A percentile compares a stretch with the other conserved stretches of the same genome.
These are phyloP conservation scores for Myzus persicae DNA, from an alignment of 1,140 invertebrate genomes.

Conservation along the genomic window DNA sequence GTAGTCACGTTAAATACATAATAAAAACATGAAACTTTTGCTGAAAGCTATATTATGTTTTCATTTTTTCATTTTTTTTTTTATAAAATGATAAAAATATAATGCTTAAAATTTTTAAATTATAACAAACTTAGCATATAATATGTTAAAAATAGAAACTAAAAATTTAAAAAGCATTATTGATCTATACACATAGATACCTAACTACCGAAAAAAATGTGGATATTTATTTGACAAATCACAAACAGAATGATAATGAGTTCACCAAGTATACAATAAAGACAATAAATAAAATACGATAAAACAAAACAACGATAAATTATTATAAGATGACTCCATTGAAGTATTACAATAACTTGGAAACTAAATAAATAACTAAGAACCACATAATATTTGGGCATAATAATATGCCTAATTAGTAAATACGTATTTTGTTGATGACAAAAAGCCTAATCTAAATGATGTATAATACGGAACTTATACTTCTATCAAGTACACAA, in stretches of 20 bases:
- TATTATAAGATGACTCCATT: neutral
- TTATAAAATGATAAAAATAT: slow-evolving; percentile 1
- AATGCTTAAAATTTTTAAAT: neutral
- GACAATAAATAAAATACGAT: neutral
- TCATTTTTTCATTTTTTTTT: neutral
- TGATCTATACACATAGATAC: neutral
- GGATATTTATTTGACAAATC: neutral
- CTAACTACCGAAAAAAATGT: neutral
- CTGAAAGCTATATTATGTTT: slow-evolving; percentile 2
- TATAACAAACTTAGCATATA: neutral
- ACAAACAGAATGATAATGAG: neutral
- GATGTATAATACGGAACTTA: neutral
- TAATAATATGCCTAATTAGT: too few relatives aligned
- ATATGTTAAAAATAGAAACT: neutral
- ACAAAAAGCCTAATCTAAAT: too few relatives aligned
- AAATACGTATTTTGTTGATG: too few relatives aligned
- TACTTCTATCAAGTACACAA: neutral
- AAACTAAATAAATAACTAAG: too few relatives aligned
- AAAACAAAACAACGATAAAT: neutral
- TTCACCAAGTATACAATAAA: neutral
- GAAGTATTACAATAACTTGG: too few relatives aligned
- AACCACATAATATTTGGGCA: too few relatives aligned
- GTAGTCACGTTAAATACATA: neutral
- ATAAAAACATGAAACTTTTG: neutral
- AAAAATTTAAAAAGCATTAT: neutral